A percentile compares a stretch with the other conserved stretches of the same genome.
phyloP scores from a whole-genome alignment of 2,888 invertebrate species.

The Leistus spinibarbis region DNA sequence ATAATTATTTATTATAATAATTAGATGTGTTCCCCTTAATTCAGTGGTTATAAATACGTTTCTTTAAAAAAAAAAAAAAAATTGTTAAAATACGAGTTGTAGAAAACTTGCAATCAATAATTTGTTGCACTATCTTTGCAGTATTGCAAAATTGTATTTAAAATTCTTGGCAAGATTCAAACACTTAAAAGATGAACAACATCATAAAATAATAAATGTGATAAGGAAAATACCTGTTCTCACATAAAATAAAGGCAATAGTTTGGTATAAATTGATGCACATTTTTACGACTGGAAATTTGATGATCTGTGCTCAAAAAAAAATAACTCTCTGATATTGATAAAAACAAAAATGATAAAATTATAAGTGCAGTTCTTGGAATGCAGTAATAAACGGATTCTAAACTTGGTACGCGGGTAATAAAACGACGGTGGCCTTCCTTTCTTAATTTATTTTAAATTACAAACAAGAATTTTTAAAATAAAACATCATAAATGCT shows the following conservation, averaged over 20 bases:
- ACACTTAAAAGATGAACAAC: background rate
- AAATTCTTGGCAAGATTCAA: background rate
- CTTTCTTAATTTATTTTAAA: conserved; percentile 29
- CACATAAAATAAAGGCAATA: background rate
- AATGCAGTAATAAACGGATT: conserved; percentile 25
- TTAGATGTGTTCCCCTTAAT: too few species aligned
- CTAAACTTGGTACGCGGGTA: conserved; percentile 25
- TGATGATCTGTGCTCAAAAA: background rate
- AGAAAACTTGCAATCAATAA: too few species aligned
- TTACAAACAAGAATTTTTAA: conserved; percentile 36
- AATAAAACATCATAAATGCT: conserved; percentile 38
- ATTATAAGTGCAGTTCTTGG: conserved; percentile 16
- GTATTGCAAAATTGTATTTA: background rate
- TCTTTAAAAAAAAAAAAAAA: too few species aligned
- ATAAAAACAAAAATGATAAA: background rate
- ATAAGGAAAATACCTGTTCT: background rate
- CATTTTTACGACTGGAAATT: background rate
- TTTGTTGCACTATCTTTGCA: too few species aligned
- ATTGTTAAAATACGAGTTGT: too few species aligned
- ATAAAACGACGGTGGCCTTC: conserved; percentile 32
- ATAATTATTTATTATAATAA: too few species aligned
- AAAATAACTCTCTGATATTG: background rate
- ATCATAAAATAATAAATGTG: background rate
- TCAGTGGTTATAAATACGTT: too few species aligned
- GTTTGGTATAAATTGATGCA: background rate